Base-by-base conservation (phyloP, 2,797 vertebrate species). In the Myotis planiceps region DNA sequence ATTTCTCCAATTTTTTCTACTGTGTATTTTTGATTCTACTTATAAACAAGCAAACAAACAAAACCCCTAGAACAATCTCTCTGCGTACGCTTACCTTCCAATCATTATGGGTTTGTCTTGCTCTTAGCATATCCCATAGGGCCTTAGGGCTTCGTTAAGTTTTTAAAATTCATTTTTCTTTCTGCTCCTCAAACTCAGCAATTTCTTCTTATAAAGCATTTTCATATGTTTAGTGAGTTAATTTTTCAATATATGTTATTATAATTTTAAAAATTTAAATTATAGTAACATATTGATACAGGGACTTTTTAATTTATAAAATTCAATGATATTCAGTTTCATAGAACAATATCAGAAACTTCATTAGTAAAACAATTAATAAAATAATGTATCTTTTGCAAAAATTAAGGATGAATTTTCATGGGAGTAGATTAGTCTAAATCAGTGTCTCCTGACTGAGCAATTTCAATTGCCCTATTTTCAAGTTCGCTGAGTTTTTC, bases 321-420 rank as follows among this genome's bases (percentile, higher is more conserved):
- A 87, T 94, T 60, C 85, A 92, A 10, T 81, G 96, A 93, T 51
- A 94, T 82, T 97, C 88, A 97, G 88, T 95, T 95, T 91, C 75
- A 81, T 1, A 1, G 94, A 93, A 97, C 66, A 96, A 68, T 66
- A 65, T 32, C 71, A 79, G 71, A 96, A 96, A 97, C 13, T 21
- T 93, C 95, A 97, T 96, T 94, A 97, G 94, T 85, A 90, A 95
- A 97, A 97, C 90, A 95, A 97, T 96, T 96, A 96, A 92, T n/a
- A 92, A 86, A 89, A 97, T 89, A 32, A 18, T 45, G 42, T 23
- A 95, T 85, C 49, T 51, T 42, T 32, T 47, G 72, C 68, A 94
- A 93, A 92, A 90, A 65, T 60, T 89, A 94, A 96, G 90, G 80
- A 94, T 29, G 5, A 89, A 90, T 76, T 88, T 97, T 93, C 96